Percentiles rank a stretch among this genome's conserved stretches.
Conservation (phyloP, 2,888 invertebrate genomes). For the Drosophila pseudotakahashii region DNA sequence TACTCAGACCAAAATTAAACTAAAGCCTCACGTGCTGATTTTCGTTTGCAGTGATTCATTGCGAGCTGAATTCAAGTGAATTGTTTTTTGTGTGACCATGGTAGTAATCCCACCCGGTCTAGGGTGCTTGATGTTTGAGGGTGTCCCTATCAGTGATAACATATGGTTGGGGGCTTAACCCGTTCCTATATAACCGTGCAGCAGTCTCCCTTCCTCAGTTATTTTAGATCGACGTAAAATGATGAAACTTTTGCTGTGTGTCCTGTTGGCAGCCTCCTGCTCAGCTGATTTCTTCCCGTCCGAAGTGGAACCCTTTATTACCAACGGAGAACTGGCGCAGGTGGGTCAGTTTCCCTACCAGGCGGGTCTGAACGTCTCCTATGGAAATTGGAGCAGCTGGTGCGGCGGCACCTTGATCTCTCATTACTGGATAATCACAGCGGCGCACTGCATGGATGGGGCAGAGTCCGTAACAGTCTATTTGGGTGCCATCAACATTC, state of each 20-base stretch:
- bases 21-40: background rate
- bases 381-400: constrained; percentile 46
- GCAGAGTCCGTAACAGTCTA: constrained; percentile 49
- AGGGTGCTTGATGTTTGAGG: constrained; percentile 7
- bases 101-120: constrained; percentile 18
- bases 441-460: constrained; percentile 73
- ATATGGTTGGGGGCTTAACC: background rate
- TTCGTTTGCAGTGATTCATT: background rate
- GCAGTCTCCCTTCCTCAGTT: background rate
- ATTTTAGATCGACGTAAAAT: constrained; percentile 10
- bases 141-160: constrained; percentile 18
- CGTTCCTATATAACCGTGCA: constrained; percentile 11
- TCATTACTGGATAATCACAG: constrained; percentile 70
- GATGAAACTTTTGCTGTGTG: constrained; percentile 50
- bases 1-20: background rate
- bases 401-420: constrained; percentile 77
- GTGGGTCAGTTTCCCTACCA: constrained; percentile 73
- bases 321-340: constrained; percentile 61
- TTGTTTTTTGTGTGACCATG: constrained; percentile 7
- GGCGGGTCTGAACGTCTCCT: constrained; percentile 66
- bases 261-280: constrained; percentile 38
- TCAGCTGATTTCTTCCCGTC: constrained; percentile 31
- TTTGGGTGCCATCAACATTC: constrained; percentile 64
- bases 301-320: constrained; percentile 57
- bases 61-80: background rate